A percentile compares a stretch with the other conserved stretches of the same genome.
phyloP scores from a whole-genome alignment of 1,140 invertebrate species.

The Cydia fagiglandana region DNA sequence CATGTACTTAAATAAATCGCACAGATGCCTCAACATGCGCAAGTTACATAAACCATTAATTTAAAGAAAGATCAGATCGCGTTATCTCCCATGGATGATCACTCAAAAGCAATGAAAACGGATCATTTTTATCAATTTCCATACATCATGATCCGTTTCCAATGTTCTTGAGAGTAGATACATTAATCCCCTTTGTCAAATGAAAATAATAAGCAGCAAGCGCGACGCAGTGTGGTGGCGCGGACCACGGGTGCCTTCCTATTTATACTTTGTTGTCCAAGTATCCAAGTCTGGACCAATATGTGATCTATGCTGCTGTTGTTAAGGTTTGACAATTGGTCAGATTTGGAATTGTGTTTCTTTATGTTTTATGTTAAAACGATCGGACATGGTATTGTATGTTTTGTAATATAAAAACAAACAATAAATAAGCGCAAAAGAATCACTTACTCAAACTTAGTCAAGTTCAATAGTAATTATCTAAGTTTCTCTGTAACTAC shows the following conservation, averaged over 20 bases:
- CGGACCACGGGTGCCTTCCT: constrained; percentile 11
- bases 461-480: no score
- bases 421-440: no score
- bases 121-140: no score
- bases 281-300: neutral
- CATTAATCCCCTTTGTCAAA: neutral
- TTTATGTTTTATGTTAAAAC: constrained; percentile 12
- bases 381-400: neutral
- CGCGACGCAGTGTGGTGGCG: neutral
- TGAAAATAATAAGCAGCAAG: neutral
- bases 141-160: no score
- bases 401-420: neutral
- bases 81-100: no score
- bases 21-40: no score
- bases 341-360: constrained; percentile 9
- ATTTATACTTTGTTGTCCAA: constrained; percentile 21
- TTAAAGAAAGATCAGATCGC: no score
- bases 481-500: no score
- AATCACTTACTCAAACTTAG: no score
- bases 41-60: no score
- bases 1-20: no score
- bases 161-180: neutral
- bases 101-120: no score
- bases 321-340: neutral
- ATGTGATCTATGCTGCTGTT: neutral